Percentiles rank a stretch among this genome's conserved stretches.
Evolutionary conservation across 1,140 invertebrate species (phyloP).

Genomic region (Tribolium castaneum): DNA sequence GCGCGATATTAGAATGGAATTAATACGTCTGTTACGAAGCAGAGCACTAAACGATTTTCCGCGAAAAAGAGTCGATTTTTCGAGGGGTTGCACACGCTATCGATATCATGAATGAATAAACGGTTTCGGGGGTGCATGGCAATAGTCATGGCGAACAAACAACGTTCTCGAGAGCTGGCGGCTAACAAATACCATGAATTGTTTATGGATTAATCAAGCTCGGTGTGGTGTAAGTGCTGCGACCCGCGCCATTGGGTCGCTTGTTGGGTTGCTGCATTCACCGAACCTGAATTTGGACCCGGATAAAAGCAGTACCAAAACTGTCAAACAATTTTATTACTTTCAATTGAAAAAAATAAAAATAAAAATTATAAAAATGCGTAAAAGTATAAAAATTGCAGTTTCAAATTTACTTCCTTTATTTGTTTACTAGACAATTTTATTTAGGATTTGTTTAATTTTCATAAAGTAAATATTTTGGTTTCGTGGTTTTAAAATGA

Average conservation of each 20-base stretch:
- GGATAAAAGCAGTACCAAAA: neutral
- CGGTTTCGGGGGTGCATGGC: conserved; percentile 37
- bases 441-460: neutral
- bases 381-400: no score
- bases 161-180: conserved; percentile 42
- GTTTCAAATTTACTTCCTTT: no score
- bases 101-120: conserved; percentile 50
- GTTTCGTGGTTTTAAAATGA: neutral
- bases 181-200: conserved; percentile 62
- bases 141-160: conserved; percentile 48
- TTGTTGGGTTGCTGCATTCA: conserved; percentile 39
- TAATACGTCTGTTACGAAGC: conserved; percentile 10
- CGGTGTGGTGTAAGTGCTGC: conserved; percentile 12
- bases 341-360: neutral
- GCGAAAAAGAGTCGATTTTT: conserved; percentile 45
- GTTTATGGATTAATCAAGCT: conserved; percentile 61
- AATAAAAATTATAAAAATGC: no score
- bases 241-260: conserved; percentile 25
- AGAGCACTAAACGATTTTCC: conserved; percentile 28
- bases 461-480: neutral
- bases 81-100: conserved; percentile 18
- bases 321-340: neutral
- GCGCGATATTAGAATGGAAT: neutral
- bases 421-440: no score
- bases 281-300: neutral